phyloP scores from a whole-genome alignment of 2,888 invertebrate genomes.

The Plagodis dolabraria region DNA sequence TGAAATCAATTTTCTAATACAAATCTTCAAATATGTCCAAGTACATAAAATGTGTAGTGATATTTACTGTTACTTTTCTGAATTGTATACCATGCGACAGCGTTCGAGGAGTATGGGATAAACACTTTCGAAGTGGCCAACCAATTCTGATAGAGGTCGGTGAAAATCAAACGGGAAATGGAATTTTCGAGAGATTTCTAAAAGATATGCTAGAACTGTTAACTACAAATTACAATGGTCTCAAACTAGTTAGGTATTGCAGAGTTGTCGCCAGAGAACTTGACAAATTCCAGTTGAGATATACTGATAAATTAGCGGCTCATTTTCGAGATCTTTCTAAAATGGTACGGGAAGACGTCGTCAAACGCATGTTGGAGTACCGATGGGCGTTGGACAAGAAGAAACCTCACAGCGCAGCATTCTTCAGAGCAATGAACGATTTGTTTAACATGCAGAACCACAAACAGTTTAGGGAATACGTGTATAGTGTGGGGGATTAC shows the following conservation, averaged over 20 bases:
- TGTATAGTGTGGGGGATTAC: background rate
- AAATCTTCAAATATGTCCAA: background rate
- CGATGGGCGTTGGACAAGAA: background rate
- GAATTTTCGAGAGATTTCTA: background rate
- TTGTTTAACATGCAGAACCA: background rate
- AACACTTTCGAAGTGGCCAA: background rate
- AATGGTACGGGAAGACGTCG: background rate
- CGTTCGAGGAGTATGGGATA: slow-evolving; percentile 7
- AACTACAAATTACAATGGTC: background rate
- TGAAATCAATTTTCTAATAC: slow-evolving; percentile 40
- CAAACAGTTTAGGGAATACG: background rate
- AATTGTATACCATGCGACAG: slow-evolving; percentile 10
- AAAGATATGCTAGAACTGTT: background rate
- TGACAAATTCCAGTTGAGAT: background rate
- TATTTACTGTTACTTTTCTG: slow-evolving; percentile 18
- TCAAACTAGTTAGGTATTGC: background rate
- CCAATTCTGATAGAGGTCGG: background rate
- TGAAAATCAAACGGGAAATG: background rate
- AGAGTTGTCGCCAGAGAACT: background rate
- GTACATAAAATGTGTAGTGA: slow-evolving; percentile 7
- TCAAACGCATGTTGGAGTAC: background rate
- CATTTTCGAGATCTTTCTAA: background rate
- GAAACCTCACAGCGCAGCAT: background rate
- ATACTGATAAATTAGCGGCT: background rate
- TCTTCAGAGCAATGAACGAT: background rate